Evolutionary conservation across 2,797 vertebrate genomes (phyloP), one percentile per base, ranked within the genome.

Genomic region (Amphiprion clarkii): DNA sequence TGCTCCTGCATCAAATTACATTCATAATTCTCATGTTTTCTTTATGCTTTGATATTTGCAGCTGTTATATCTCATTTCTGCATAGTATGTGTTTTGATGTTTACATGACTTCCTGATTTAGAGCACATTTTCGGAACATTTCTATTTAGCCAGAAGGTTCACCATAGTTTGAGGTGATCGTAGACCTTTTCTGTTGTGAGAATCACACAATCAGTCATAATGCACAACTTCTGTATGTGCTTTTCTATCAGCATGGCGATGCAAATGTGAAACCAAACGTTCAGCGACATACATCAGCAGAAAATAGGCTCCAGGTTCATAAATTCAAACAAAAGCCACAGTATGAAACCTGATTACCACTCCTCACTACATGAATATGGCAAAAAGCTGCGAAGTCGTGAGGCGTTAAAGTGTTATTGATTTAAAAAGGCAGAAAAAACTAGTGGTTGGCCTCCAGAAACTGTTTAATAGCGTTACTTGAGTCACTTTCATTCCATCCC

Each of bases 371-470:
- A 16, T 63, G 63, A 78, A 54, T 72, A 23, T 61, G 62, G 61
- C 68, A 33, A 9, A 7, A 33, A 31, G 69, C 64, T 42, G 85
- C 66, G 78, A 72, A 82, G 75, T 79, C 16, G 42, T 39, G 68
- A 76, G 67, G 74, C 64, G 42, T 72, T 51, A 53, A 65, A 66
- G 76, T 39, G 48, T 76, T 88, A 87, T 84, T 85, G 79, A 90
- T 88, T 88, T 76, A 71, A 88, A 89, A 86, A 65, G 73, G 67
- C 36, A 39, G 10, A 78, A 79, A 67, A 86, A 78, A 77, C 73
- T 87, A 81, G 84, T 79, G 81, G 81, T 44, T 81, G 87, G 71
- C 84, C 85, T 83, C 65, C 44, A 90, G 87, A 88, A 89, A 89
- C 74, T 56, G 57, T 90, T 93, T 89, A 87, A 92, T 86, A 81